Conservation (phyloP, 2,113 vertebrate species). For the Sturnus vulgaris region DNA sequence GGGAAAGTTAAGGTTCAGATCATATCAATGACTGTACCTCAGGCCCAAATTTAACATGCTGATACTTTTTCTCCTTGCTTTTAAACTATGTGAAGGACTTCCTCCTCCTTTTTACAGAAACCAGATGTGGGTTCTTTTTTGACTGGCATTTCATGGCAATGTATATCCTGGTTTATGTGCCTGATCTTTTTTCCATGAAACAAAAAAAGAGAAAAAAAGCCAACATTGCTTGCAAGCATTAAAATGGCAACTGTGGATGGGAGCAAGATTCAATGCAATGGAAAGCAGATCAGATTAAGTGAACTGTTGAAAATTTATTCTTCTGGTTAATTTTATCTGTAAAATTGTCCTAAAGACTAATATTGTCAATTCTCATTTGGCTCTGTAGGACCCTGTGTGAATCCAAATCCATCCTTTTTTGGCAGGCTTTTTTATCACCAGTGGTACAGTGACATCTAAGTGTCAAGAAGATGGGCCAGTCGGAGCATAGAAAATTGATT, state of each 20-base stretch:
- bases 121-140: slow-evolving; percentile 7
- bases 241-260: background rate
- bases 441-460: slow-evolving; percentile 56
- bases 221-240: background rate
- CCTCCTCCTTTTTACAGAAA: slow-evolving; percentile 29
- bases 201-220: background rate
- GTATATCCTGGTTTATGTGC: background rate
- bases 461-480: slow-evolving; percentile 63
- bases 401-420: slow-evolving; percentile 54
- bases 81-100: background rate
- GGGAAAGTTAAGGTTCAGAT: slow-evolving; percentile 33
- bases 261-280: background rate
- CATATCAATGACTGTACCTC: slow-evolving; percentile 21
- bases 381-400: slow-evolving; percentile 39
- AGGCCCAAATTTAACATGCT: slow-evolving; percentile 33
- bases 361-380: slow-evolving; percentile 60
- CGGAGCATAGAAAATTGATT: slow-evolving; percentile 59
- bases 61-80: slow-evolving; percentile 22
- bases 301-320: slow-evolving; percentile 57
- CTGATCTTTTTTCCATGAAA: background rate
- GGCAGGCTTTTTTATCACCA: slow-evolving; percentile 62
- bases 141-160: background rate
- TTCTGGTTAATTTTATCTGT: slow-evolving; percentile 62
- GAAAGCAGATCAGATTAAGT: slow-evolving; percentile 31
- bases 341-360: slow-evolving; percentile 60